Evolutionary conservation across 2,797 vertebrate species (phyloP), one percentile per base, ranked within the genome.

Genomic region (Leucoraja ocellata): DNA sequence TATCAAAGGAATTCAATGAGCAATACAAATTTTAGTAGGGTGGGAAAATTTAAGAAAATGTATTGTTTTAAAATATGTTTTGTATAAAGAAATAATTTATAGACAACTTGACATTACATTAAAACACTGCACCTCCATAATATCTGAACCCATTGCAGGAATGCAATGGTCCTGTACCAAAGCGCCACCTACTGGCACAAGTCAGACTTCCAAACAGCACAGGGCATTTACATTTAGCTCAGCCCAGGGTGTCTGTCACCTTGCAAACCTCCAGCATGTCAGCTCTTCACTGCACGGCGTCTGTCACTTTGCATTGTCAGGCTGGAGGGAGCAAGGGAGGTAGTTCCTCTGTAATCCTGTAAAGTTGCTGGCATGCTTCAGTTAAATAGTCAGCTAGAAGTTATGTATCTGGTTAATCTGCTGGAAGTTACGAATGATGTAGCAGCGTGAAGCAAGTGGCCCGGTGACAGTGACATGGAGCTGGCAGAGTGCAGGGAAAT

Each of bases 141-240:
- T 21, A 74, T 74, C 36, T 9, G 71, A 46, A 74, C 39, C 39
- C 36, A 28, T 74, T 92, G 11, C 90, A 76, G 46, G 39, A 11
- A 1, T 54, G 21, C 0, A 54, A n/a, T 92, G 90, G 21, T 74
- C 36, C 73, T 76, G 90, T 76, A 92, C 90, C 97, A 96, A 98
- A 98, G 98, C 97, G 98, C 98, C 98, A 98, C 97, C 98, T 99
- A 97, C 97, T 97, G 98, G 96, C 46, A 76, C 54, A 25, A 23
- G 21, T 46, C 68, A 91, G 83, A 16, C 16, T 91, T 32, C 18
- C 21, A 23, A 74, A 18, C 21, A 18, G 68, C 46, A 5, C 39
- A 92, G 39, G 65, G 14, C 25, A 76, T 76, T 92, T 76, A 71
- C 90, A 76, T 92, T 76, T 36, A 76, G 36, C 39, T 54, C 71